Evolutionary conservation across 1,140 invertebrate genomes (phyloP).

Genomic region (Drosophila kikkawai): DNA sequence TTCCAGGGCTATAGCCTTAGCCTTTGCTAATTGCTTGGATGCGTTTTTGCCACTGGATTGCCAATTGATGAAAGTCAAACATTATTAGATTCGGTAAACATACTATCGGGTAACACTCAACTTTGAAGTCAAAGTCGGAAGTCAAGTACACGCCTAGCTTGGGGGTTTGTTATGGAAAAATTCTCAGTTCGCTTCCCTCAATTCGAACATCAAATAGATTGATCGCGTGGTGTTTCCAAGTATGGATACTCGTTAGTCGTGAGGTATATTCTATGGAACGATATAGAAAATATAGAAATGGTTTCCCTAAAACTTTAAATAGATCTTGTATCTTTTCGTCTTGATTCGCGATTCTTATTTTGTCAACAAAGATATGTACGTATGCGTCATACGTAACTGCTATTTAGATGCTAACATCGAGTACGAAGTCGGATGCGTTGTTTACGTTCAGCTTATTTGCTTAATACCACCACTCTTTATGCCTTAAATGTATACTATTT

Average conservation of each 20-base stretch:
- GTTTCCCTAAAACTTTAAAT: not conserved
- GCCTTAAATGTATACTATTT: conserved; percentile 14
- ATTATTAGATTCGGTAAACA: conserved; percentile 31
- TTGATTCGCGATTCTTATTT: not conserved
- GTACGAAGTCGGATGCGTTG: not conserved
- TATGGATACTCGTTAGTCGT: not conserved
- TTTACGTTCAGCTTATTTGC: conserved; percentile 2
- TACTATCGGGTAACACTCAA: conserved; percentile 9
- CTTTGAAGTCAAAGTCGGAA: conserved; percentile 42
- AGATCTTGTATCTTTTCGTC: not conserved
- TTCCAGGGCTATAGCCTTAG: not conserved
- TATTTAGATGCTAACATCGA: not conserved
- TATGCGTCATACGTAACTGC: not conserved
- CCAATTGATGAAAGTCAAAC: conserved; percentile 31
- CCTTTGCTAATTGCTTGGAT: conserved; percentile 10
- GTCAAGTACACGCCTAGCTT: conserved; percentile 22
- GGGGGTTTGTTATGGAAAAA: conserved; percentile 2
- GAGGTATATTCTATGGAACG: not conserved
- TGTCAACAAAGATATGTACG: not conserved
- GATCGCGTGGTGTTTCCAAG: conserved; percentile 7
- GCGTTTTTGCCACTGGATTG: conserved; percentile 3
- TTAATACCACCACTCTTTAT: not conserved
- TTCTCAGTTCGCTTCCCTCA: conserved; percentile 1
- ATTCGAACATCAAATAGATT: conserved; percentile 21
- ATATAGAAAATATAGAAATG: too few species aligned